Evolutionary conservation across 2,888 invertebrate genomes (phyloP).

Genomic region (Xestoiulus laeticollis): DNA sequence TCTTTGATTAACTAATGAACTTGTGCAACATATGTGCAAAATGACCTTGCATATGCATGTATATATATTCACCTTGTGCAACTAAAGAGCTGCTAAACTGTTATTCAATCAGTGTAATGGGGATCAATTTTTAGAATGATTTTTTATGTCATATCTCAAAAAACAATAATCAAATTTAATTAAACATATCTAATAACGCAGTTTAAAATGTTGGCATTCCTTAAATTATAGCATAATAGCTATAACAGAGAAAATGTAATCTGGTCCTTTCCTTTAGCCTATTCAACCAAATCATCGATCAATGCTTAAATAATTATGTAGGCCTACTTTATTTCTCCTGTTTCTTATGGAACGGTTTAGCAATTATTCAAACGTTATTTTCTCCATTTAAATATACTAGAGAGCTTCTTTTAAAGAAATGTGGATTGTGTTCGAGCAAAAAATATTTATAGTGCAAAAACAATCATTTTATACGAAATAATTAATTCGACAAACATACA

Average conservation of each 20-base stretch:
- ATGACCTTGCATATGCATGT: not conserved
- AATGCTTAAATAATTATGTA: not conserved
- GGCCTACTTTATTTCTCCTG: not conserved
- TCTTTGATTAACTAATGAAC: not conserved
- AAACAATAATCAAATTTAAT: not conserved
- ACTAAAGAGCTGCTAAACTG: not conserved
- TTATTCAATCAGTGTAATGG: not conserved
- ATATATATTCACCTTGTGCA: not conserved
- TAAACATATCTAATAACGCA: not conserved
- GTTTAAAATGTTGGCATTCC: not conserved
- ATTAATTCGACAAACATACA: not conserved
- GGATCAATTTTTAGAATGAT: not conserved
- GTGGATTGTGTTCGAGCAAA: too few species aligned
- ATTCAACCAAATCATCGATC: not conserved
- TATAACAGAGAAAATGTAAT: not conserved
- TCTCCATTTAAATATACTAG: not conserved
- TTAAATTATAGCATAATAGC: not conserved
- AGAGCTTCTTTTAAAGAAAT: too few species aligned
- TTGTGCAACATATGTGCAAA: not conserved
- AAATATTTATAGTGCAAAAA: not conserved
- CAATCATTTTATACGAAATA: not conserved
- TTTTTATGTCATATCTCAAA: not conserved
- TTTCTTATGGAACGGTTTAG: too few species aligned
- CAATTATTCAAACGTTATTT: not conserved
- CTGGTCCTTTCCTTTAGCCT: not conserved